A percentile compares a stretch with the other conserved stretches of the same genome.
Evolutionary conservation across 1,140 invertebrate genomes (phyloP).

Genomic region (Notospermus geniculatus): DNA sequence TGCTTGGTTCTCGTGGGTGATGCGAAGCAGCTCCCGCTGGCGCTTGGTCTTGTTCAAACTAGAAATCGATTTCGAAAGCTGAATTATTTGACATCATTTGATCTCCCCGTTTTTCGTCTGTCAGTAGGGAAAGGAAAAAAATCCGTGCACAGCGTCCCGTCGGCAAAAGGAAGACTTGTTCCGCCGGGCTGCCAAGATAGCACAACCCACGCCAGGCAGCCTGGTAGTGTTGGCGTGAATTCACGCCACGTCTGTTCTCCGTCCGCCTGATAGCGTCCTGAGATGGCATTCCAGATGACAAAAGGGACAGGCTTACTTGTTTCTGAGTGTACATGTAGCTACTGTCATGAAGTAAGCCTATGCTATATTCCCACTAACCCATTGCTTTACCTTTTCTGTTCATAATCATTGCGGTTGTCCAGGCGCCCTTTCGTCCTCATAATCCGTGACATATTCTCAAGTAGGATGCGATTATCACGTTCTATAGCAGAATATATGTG

Average conservation of each 20-base stretch:
- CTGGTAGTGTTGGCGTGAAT: too few species aligned
- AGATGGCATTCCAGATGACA: neutral
- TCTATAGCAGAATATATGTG: constrained; percentile 37
- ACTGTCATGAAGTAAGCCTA: neutral
- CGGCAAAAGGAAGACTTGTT: too few species aligned
- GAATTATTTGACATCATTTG: neutral
- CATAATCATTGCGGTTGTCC: constrained; percentile 35
- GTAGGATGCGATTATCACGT: constrained; percentile 42
- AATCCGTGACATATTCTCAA: constrained; percentile 48
- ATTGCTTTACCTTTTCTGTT: constrained; percentile 28
- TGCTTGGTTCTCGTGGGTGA: constrained; percentile 46
- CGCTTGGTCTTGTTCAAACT: constrained; percentile 42
- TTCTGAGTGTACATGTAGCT: neutral
- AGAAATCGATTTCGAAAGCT: neutral
- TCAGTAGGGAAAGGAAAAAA: neutral
- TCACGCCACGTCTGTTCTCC: too few species aligned
- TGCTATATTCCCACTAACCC: neutral
- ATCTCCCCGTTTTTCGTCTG: constrained; percentile 9
- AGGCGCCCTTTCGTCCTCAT: constrained; percentile 38
- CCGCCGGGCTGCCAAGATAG: too few species aligned
- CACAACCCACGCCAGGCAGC: too few species aligned
- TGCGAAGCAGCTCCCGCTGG: constrained; percentile 40
- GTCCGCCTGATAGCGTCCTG: too few species aligned
- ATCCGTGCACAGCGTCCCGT: neutral
- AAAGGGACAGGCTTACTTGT: neutral